These are phyloP conservation scores for Xiphorhynchus erythropygius DNA, from an alignment of 2,797 vertebrate species.

Conservation along the genomic window DNA sequence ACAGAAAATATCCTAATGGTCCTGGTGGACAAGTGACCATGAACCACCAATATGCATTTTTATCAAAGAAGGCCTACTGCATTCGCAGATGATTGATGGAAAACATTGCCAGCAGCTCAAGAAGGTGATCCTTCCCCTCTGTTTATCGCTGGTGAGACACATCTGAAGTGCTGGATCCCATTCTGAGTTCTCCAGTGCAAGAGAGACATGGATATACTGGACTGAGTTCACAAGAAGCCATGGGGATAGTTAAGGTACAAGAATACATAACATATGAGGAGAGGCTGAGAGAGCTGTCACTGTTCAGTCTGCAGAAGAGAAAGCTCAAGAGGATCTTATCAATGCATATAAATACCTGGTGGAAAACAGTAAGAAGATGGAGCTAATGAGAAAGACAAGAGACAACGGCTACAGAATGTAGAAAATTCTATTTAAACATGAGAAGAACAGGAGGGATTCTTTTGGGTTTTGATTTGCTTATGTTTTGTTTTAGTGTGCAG, in stretches of 20 bases:
- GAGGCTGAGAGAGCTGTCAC: not conserved
- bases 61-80: not conserved
- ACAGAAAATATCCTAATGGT: not conserved
- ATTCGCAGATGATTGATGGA: not conserved
- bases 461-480: rapidly evolving
- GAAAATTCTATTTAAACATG: not conserved
- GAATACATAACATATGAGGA: not conserved
- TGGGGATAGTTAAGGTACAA: not conserved
- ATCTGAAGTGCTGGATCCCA: not conserved
- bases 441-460: not conserved
- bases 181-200: not conserved
- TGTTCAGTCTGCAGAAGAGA: not conserved
- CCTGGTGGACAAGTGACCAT: not conserved
- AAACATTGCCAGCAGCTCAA: not conserved
- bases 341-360: not conserved
- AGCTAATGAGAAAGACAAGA: not conserved
- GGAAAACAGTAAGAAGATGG: not conserved
- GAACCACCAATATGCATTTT: not conserved
- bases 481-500: not conserved
- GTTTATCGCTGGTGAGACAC: not conserved
- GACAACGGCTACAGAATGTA: not conserved
- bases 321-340: not conserved
- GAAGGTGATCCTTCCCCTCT: not conserved
- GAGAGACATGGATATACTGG: not conserved
- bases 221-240: not conserved